Evolutionary conservation across 2,113 vertebrate genomes (phyloP), one percentile per base, ranked within the genome.

Genomic region (Lynx canadensis): DNA sequence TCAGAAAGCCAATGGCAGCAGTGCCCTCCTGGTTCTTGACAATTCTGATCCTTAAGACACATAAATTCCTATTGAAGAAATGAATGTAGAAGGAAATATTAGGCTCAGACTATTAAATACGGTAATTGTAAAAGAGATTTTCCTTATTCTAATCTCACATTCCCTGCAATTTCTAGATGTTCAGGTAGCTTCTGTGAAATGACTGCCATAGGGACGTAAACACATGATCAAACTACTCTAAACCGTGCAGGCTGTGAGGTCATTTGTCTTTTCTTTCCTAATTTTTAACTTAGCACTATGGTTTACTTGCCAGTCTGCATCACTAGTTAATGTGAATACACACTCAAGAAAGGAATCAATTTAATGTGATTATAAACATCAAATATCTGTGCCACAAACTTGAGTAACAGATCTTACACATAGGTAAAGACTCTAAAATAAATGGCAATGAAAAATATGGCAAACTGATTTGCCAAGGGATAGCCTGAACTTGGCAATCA

Each of bases 361-460:
- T 73, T 79, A 78, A 83, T 76, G 65, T 63, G 57, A 81, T 87
- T 92, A 90, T 93, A 91, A 96, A 78, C 45, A 91, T 66, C 45
- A 82, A 38, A 85, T 85, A 79, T n/a, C 71, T 74, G 52, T 27
- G 9, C 38, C 21, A 29, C n/a, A 88, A 88, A 91, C 33, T 36
- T 36, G 12, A 95, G 63, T 92, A 69, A 27, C 48, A 88, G 48
- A 41, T 57, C 7, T 81, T 88, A 21, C 68, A 66, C 41, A 7
- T 73, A 19, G 4, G 21, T 36, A 38, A 84, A 92, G 85, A 57
- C 31, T 96, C 85, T 52, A 89, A 85, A 95, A 45, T 41, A 41
- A 95, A 79, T 31, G 14, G 38, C 36, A 76, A 33, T 55, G 52
- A 97, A 23, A 97, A 97, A 96, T 55, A 45, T 8, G 19, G 66